These are phyloP conservation scores for Macquaria australasica DNA, from an alignment of 2,113 vertebrate species.

Conservation along the genomic window DNA sequence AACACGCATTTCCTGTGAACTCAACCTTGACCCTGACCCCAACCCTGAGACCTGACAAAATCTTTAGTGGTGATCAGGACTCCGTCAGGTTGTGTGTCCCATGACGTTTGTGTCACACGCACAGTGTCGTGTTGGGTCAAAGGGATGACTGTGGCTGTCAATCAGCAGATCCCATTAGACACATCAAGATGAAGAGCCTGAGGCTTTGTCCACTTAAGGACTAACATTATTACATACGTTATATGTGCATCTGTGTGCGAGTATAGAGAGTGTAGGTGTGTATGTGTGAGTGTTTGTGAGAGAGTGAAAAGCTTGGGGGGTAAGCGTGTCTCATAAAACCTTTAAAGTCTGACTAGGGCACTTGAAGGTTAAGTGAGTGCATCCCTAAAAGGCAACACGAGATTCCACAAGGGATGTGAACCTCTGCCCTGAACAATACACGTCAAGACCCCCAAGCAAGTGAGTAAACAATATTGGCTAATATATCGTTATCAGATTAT, in stretches of 20 bases:
- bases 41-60: conserved; percentile 32
- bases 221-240: conserved; percentile 46
- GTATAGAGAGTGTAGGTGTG: not conserved
- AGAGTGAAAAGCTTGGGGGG: not conserved
- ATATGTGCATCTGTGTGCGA: conserved; percentile 45
- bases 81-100: conserved; percentile 36
- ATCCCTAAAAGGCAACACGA: conserved; percentile 57
- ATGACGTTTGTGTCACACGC: conserved; percentile 11
- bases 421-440: conserved; percentile 29
- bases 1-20: conserved; percentile 62
- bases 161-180: conserved; percentile 73
- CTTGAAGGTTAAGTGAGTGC: conserved; percentile 76
- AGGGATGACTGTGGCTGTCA: conserved; percentile 64
- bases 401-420: conserved; percentile 63
- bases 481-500: not conserved
- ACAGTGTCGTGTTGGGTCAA: conserved; percentile 41
- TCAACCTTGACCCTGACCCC: conserved; percentile 64
- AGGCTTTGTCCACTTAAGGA: conserved; percentile 68
- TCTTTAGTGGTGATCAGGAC: conserved; percentile 11
- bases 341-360: conserved; percentile 58
- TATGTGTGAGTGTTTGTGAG: conserved; percentile 19
- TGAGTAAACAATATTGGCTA: not conserved
- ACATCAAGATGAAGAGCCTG: conserved; percentile 57
- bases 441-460: conserved; percentile 20
- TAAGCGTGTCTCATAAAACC: conserved; percentile 44